Evolutionary conservation across 2,797 vertebrate genomes (phyloP), one percentile per base, ranked within the genome.

Genomic region (Corythornis leucogaster): DNA sequence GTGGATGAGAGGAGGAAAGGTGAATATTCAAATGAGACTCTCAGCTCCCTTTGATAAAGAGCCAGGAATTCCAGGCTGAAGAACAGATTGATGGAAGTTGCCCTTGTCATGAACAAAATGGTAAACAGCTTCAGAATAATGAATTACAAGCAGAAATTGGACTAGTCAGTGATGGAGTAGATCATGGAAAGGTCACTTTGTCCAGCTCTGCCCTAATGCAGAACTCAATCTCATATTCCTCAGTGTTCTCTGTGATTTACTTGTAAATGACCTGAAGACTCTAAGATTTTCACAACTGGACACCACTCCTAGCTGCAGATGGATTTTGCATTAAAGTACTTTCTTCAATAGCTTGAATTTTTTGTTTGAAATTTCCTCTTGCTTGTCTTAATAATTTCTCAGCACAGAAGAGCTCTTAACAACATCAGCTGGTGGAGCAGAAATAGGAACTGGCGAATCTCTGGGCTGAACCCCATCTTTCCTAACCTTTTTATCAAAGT

Each of bases 111-210:
- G 63, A 48, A 57, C 35, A 74, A 93, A 90, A 90, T 31, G 22
- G 58, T 82, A 78, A 96, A 87, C 64, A 90, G 88, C 76, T 89
- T 96, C 81, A 80, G 83, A 94, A 93, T 80, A 94, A 95, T 80
- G 64, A 94, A 92, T 82, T 94, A 77, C 68, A 91, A 88, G 71
- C 80, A 75, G 75, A 82, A 82, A 83, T 80, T 76, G 38, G 68
- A 25, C 35, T 57, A 45, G 74, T 58, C 69, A 61, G 46, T 85
- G 74, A 88, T 61, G 33, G 68, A 78, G 25, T 31, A 91, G 62
- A 62, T 80, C 58, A 68, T 15, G 54, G 67, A 81, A 79, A 85
- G 77, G 76, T 86, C 45, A 57, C 89, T 83, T 61, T 78, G 50
- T 87, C 80, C 82, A 45, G 43, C 43, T 61, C 64, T 63, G 15